phyloP scores from a whole-genome alignment of 2,797 vertebrate species.

The Acipenser transmontanus region DNA sequence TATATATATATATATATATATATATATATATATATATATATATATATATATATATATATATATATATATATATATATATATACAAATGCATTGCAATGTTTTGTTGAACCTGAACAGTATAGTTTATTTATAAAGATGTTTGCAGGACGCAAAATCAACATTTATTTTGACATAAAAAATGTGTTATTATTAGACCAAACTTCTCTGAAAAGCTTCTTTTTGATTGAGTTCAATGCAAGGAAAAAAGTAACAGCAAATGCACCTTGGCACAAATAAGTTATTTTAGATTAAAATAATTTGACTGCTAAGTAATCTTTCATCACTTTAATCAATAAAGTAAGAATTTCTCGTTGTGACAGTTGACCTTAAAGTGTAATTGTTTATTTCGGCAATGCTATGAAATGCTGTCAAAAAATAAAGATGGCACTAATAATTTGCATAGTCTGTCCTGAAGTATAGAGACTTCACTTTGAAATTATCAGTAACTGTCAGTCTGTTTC shows the following conservation, averaged over 20 bases:
- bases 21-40: no score
- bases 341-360: not conserved
- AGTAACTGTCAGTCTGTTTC: slow-evolving; percentile 2
- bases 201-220: no score
- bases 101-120: not conserved
- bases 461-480: slow-evolving; percentile 7
- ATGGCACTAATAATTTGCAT: not conserved
- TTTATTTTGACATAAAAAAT: not conserved
- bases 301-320: not conserved
- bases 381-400: slow-evolving; percentile 1
- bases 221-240: not conserved
- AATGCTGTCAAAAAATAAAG: not conserved
- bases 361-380: slow-evolving; percentile 3
- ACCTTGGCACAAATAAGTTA: not conserved
- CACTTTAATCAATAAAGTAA: not conserved
- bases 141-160: no score
- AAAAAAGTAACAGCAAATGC: not conserved
- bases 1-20: not conserved
- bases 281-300: slow-evolving; percentile 1
- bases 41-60: not conserved
- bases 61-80: not conserved
- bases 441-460: not conserved
- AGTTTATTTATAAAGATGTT: not conserved
- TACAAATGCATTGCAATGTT: not conserved
- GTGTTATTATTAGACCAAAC: no score